Conservation (phyloP, 2,888 invertebrate genomes). For the Lamellibrachia satsuma region DNA sequence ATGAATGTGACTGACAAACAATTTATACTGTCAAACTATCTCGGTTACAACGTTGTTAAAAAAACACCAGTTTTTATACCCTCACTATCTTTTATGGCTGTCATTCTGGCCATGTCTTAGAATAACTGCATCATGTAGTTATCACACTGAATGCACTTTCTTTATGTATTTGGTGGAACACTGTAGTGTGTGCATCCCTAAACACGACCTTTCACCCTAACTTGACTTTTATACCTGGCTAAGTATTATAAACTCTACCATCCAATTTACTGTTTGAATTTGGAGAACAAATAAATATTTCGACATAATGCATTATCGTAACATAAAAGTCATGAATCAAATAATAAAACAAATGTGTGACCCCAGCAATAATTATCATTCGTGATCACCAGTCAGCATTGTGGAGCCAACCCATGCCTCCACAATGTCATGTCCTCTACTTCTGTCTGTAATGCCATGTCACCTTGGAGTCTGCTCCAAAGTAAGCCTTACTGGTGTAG, state of each 20-base stretch:
- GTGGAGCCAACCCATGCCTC: too few species aligned
- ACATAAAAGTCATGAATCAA: too few species aligned
- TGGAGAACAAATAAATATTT: not conserved
- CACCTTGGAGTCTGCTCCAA: too few species aligned
- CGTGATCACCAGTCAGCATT: too few species aligned
- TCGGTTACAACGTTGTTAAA: not conserved
- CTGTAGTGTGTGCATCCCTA: not conserved
- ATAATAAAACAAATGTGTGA: too few species aligned
- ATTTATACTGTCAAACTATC: not conserved
- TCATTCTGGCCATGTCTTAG: not conserved
- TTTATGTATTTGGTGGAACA: not conserved
- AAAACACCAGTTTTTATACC: not conserved
- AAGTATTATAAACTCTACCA: not conserved
- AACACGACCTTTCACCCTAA: not conserved
- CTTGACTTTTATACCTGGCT: not conserved
- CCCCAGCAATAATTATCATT: too few species aligned
- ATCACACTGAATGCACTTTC: not conserved
- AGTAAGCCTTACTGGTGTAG: too few species aligned
- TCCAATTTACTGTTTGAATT: not conserved
- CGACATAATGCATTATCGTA: too few species aligned
- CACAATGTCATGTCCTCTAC: too few species aligned
- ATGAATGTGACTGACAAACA: not conserved
- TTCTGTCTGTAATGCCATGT: too few species aligned
- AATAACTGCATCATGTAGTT: not conserved
- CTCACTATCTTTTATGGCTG: not conserved